Conservation (phyloP, 2,797 vertebrate genomes). For the Lepilemur septentrionalis region DNA sequence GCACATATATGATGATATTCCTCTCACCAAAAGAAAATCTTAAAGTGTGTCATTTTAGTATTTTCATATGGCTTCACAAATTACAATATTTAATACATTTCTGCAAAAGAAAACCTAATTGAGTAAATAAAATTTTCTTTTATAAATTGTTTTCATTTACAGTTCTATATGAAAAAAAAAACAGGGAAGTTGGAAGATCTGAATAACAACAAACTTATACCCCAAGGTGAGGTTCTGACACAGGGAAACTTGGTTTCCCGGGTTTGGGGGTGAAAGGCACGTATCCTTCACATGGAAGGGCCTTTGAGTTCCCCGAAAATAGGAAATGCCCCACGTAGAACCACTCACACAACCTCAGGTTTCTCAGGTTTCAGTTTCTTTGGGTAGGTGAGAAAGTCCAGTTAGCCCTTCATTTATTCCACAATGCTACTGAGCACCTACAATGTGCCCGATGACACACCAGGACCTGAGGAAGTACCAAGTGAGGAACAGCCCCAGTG, state of each 20-base stretch:
- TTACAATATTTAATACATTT: background rate
- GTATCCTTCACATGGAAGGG: background rate
- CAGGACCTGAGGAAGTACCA: background rate
- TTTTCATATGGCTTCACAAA: slow-evolving; percentile 8
- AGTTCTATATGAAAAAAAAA: background rate
- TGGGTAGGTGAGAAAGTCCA: background rate
- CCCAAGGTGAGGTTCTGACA: background rate
- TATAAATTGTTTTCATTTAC: background rate
- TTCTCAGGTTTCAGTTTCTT: background rate
- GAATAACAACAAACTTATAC: background rate
- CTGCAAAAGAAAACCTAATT: background rate
- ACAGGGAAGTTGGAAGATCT: background rate
- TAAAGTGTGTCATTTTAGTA: background rate
- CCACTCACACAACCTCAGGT: background rate
- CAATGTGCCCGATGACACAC: background rate
- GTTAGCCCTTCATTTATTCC: background rate
- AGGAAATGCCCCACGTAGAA: background rate
- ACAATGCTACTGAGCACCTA: background rate
- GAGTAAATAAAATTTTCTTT: background rate
- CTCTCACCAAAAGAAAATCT: slow-evolving; percentile 10
- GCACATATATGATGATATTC: background rate
- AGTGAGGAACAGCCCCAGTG: accelerated
- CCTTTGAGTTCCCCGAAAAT: background rate
- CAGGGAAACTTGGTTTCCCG: background rate
- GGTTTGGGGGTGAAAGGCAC: background rate